Conservation (phyloP, 2,888 invertebrate species). For the Scrobipalpa costella region DNA sequence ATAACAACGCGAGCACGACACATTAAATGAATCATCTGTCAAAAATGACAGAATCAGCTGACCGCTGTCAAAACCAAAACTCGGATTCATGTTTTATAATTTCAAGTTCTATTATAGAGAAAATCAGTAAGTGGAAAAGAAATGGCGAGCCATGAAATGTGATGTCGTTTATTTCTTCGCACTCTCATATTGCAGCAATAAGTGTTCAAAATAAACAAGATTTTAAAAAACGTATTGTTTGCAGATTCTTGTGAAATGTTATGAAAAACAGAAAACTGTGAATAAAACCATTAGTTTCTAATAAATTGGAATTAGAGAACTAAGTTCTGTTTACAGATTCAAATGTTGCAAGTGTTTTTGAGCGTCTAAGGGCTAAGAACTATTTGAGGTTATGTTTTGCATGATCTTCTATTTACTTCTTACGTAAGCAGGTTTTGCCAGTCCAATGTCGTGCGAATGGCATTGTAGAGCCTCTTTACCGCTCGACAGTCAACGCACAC, state of each 20-base stretch:
- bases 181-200: not conserved
- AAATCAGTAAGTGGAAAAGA: not conserved
- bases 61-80: not conserved
- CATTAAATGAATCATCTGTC: slow-evolving; percentile 4
- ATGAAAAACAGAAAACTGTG: no score
- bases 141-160: not conserved
- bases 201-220: not conserved
- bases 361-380: not conserved
- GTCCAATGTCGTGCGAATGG: slow-evolving; percentile 18
- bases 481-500: slow-evolving; percentile 1
- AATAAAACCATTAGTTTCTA: no score
- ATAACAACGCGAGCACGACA: not conserved
- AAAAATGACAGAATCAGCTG: slow-evolving; percentile 18
- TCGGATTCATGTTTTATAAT: not conserved
- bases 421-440: slow-evolving; percentile 22
- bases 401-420: slow-evolving; percentile 19
- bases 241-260: no score
- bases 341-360: not conserved
- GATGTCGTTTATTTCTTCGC: not conserved
- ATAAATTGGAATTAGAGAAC: not conserved
- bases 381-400: slow-evolving; percentile 12
- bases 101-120: not conserved
- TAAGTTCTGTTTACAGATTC: not conserved
- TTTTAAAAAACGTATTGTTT: no score
- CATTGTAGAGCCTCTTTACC: not conserved